Percentiles rank a stretch among this genome's conserved stretches.
phyloP scores from a whole-genome alignment of 2,888 invertebrate genomes.

The Drosophila kanekoi region DNA sequence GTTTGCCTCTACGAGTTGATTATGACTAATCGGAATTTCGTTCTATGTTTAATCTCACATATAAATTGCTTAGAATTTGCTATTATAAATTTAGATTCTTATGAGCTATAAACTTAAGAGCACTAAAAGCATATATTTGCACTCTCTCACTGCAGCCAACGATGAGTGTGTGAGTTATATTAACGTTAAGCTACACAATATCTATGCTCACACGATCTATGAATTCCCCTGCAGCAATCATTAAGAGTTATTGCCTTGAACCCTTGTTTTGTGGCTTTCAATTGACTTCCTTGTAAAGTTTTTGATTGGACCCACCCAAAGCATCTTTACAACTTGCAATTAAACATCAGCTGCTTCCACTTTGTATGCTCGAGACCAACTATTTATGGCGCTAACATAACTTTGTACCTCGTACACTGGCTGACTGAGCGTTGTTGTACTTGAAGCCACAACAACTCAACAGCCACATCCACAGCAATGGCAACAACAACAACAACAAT shows the following conservation, averaged over 20 bases:
- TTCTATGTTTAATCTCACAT: background rate
- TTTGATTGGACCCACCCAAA: slow-evolving; percentile 51
- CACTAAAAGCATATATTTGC: slow-evolving; percentile 2
- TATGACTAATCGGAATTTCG: slow-evolving; percentile 26
- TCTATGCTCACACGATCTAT: slow-evolving; percentile 7
- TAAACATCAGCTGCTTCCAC: slow-evolving; percentile 40
- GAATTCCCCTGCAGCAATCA: slow-evolving; percentile 8
- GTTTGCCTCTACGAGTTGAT: slow-evolving; percentile 17
- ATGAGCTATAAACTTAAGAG: slow-evolving; percentile 6
- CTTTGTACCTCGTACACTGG: slow-evolving; percentile 35
- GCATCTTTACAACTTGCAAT: slow-evolving; percentile 58
- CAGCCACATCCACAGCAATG: slow-evolving; percentile 15
- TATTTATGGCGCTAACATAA: slow-evolving; percentile 67
- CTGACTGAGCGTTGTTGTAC: slow-evolving; percentile 37
- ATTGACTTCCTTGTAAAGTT: slow-evolving; percentile 34
- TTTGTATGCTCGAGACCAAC: slow-evolving; percentile 43
- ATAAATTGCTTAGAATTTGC: background rate
- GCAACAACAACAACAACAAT: slow-evolving; percentile 18
- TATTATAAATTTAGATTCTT: slow-evolving; percentile 3
- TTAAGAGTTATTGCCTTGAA: slow-evolving; percentile 23
- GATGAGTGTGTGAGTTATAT: slow-evolving; percentile 1
- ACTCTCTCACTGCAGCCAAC: background rate
- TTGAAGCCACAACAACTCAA: slow-evolving; percentile 35
- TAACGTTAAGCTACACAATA: background rate
- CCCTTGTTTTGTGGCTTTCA: slow-evolving; percentile 14